Base-by-base conservation (phyloP, 2,797 vertebrate species). In the Bovichtus diacanthus region DNA sequence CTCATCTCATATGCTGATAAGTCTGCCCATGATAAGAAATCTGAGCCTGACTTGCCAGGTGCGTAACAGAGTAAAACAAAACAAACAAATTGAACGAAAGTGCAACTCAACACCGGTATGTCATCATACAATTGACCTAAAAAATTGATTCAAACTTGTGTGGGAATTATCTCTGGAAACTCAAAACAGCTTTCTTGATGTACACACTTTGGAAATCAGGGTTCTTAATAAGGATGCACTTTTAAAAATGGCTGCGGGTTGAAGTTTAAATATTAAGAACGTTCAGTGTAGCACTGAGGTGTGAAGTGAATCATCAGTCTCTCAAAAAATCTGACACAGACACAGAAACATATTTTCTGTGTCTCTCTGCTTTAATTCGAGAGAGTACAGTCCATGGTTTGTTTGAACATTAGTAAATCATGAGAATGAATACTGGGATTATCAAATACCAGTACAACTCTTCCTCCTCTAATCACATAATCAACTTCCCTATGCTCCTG, bases 391-490 rank as follows among this genome's bases (percentile, higher is more conserved):
- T 3, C 9, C 10, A n/a, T 19, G 3, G 25, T 44, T 18, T 80
- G 60, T 9, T 64, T 46, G 39, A 55, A 49, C 51, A 70, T 62
- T 25, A 64, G 19, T 36, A 64, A 74, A 64, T 60, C 44, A 55
- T 67, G 61, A 72, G 5, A 77, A 25, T 58, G 0, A 79, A 54
- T 23, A 46, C 19, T 21, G 34, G 27, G 31, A 53, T 73, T n/a
- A 74, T 66, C 12, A 75, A 74, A 79, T 59, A 54, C 15, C 25
- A 67, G 43, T 25, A 76, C 43, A 65, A 55, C 34, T 76, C 60
- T 71, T 83, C 78, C 66, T 83, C 65, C 21, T 51, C 27, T 90
- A 88, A 94, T 90, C 68, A 31, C 63, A 93, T 94, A 66, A 86
- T 27, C 51, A 73, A 23, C 70, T 47, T 82, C 62, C 68, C 50